Base-by-base conservation (phyloP, 2,888 invertebrate species). In the Yponomeuta sedellus region DNA sequence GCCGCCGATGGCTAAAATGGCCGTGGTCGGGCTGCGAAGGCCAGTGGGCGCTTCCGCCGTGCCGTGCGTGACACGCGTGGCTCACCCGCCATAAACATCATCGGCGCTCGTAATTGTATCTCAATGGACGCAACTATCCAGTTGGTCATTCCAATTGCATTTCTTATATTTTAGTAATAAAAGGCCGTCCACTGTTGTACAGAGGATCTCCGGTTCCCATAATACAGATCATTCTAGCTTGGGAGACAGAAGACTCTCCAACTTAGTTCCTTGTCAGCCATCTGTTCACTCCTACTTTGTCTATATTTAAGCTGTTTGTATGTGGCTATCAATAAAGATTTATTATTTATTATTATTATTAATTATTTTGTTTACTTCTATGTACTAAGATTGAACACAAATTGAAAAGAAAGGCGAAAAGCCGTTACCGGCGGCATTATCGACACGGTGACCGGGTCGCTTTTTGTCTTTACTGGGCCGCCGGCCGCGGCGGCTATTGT, bases 61-160 rank as follows among this genome's bases (percentile, higher is more conserved):
- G 89, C 83, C 86, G 85, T 84, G 25, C 91, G 90, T 90, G 91
- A 86, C 81, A 77, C 72, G 90, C 86, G 89, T 90, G n/a, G 81
- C 81, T 75, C 52, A 25, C 62, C 39, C n/a, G 63, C 20, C 58
- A 57, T 16, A 44, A n/a, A n/a, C 25, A 61, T 6, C 44, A 66
- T 40, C 44, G 44, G 16, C 44, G 16, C 34, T 34, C 34, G 25
- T 34, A 8, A 5, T 34, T 34, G 34, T 34, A 34, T 34, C 34
- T 34, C 34, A 34, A 34, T 34, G 10, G 34, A 34, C 34, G 34
- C 34, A 34, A 34, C 34, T 34, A 34, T 34, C 10, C 34, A 34
- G 34, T 34, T 34, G 34, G 34, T 34, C 44, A 2, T 52, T 16
- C 44, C 12, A 52, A 52, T n/a, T n/a, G n/a, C n/a, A n/a, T n/a